Conservation (phyloP, 2,113 vertebrate species). For the Pungitius pungitius region DNA sequence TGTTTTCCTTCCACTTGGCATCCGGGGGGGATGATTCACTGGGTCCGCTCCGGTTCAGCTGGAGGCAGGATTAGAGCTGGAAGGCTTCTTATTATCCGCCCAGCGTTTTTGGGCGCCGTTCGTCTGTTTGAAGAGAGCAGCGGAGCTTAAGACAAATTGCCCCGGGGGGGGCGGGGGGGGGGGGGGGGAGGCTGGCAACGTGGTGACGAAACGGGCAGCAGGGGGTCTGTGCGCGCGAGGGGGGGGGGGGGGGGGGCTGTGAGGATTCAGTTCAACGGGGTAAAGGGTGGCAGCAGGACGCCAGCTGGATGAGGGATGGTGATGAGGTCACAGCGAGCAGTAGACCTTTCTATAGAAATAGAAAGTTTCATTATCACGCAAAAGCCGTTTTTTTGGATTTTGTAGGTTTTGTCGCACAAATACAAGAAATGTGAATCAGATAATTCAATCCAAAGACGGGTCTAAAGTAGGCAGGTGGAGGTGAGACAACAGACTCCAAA, state of each 20-base stretch:
- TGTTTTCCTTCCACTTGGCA: constrained; percentile 44
- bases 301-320: not conserved
- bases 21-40: constrained; percentile 67
- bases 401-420: not conserved
- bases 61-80: constrained; percentile 67
- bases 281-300: constrained; percentile 10
- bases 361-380: not conserved
- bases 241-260: constrained; percentile 13
- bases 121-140: constrained; percentile 59
- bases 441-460: not conserved
- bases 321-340: constrained; percentile 13
- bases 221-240: not conserved
- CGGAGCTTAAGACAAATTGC: constrained; percentile 65
- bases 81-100: constrained; percentile 65
- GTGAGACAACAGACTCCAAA: too few relatives aligned
- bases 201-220: constrained; percentile 12
- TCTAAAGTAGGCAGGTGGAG: not conserved
- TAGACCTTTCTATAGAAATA: not conserved
- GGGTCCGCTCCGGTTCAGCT: constrained; percentile 53
- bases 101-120: constrained; percentile 49
- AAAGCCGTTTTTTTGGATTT: not conserved
- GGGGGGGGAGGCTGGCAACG: too few relatives aligned
- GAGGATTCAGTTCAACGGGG: constrained; percentile 31
- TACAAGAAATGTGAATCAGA: too few relatives aligned
- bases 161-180: too few relatives aligned